Base-by-base conservation (phyloP, 2,888 invertebrate species). In the Orchestes rusci region DNA sequence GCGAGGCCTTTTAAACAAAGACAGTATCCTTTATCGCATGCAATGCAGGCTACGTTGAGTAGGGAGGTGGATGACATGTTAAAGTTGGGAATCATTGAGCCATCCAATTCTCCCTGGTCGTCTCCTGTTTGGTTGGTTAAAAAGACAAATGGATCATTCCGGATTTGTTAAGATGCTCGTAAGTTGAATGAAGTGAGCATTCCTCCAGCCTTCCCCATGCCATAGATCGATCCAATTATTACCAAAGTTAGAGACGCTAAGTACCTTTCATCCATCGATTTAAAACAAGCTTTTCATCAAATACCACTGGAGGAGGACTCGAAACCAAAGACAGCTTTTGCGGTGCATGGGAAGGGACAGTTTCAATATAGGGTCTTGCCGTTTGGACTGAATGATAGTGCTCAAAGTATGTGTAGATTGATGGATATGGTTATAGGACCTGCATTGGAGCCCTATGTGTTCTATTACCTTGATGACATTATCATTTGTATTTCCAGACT, bases 111-210 rank as follows among this genome's bases (percentile, higher is more conserved):
- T 16, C 51, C 53, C 1, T 61, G 58, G 58, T 53, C 1, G 53
- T n/a, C n/a, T n/a, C n/a, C n/a, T n/a, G n/a, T n/a, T n/a, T n/a
- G n/a, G n/a, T n/a, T n/a, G n/a, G n/a, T 60, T 36, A 51, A 57
- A 4, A 52, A 45, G n/a, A 51, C 56, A 4, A 51, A 57, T 39
- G 56, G 53, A 0, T 48, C 44, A 2, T 59, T 53, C 30, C 39
- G 61, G 2, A 57, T 63, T 13, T 58, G 61, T 32, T 53, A 61
- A 0, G 61, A 64, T 38, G 60, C 51, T 27, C 36, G 63, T 4
- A 55, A 57, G 28, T 35, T n/a, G n/a, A n/a, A n/a, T n/a, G n/a
- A n/a, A n/a, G n/a, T n/a, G n/a, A n/a, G n/a, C n/a, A n/a, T n/a
- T 65, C n/a, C n/a, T n/a, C n/a, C n/a, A n/a, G n/a, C n/a, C n/a